Conservation (phyloP, 2,888 invertebrate species). For the Cepaea hortensis region DNA sequence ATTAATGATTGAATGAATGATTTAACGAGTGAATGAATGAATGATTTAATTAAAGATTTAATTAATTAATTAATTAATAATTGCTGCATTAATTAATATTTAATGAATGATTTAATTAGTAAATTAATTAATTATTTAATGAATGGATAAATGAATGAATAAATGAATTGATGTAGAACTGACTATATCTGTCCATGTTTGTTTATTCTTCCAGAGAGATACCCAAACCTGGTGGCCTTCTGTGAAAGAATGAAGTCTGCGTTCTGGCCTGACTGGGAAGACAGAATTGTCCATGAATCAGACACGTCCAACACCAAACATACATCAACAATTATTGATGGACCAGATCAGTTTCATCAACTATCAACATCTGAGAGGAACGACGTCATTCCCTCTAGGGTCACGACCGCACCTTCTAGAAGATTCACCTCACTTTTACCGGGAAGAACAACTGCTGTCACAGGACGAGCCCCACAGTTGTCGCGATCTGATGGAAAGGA, state of each 20-base stretch:
- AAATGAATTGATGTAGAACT: neutral
- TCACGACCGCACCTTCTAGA: no score
- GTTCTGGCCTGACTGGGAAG: slow-evolving; percentile 53
- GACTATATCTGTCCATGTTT: neutral
- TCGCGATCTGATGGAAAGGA: no score
- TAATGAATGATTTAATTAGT: neutral
- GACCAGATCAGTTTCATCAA: neutral
- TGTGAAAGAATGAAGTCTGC: slow-evolving; percentile 48
- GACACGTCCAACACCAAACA: neutral
- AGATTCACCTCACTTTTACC: no score
- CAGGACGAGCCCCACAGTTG: no score
- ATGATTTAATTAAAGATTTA: no score
- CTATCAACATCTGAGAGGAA: neutral
- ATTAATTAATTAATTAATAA: no score
- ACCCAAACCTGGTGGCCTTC: slow-evolving; percentile 45
- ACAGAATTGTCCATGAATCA: slow-evolving; percentile 24
- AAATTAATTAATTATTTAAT: neutral
- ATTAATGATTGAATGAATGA: neutral
- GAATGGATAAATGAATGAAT: neutral
- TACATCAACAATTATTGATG: neutral
- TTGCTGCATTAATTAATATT: neutral
- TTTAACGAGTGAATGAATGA: neutral
- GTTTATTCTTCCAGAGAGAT: slow-evolving; percentile 43
- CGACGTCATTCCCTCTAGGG: no score
- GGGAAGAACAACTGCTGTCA: no score